Conservation (phyloP, 2,888 invertebrate species). For the Mechanitis messenoides region DNA sequence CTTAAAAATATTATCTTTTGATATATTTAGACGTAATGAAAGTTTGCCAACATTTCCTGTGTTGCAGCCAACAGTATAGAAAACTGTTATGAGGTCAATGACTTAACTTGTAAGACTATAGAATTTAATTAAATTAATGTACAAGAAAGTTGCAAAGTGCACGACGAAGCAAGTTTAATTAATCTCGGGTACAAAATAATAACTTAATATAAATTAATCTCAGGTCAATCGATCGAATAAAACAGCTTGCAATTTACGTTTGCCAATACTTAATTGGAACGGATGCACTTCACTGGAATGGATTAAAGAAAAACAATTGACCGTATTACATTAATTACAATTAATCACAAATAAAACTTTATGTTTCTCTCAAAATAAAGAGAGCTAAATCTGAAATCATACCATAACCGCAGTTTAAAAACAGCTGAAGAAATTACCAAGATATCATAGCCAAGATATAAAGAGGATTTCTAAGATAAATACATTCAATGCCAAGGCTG, state of each 20-base stretch:
- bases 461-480: conserved; percentile 38
- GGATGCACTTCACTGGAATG: too few relatives aligned
- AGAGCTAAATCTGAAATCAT: conserved; percentile 17
- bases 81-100: conserved; percentile 32
- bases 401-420: conserved; percentile 20
- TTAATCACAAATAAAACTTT: too few relatives aligned
- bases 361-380: conserved; percentile 9
- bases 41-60: conserved; percentile 33
- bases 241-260: too few relatives aligned
- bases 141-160: too few relatives aligned
- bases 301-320: too few relatives aligned
- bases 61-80: conserved; percentile 30
- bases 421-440: conserved; percentile 22
- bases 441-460: conserved; percentile 15
- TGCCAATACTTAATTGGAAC: too few relatives aligned
- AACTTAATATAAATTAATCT: too few relatives aligned
- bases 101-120: conserved; percentile 17
- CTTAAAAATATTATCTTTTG: conserved; percentile 26
- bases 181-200: too few relatives aligned
- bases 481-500: conserved; percentile 55
- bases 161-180: too few relatives aligned
- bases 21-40: conserved; percentile 31
- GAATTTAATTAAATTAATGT: background rate
- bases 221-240: too few relatives aligned
- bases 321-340: too few relatives aligned